A percentile compares a stretch with the other conserved stretches of the same genome.
phyloP scores from a whole-genome alignment of 2,113 vertebrate species.

The Tichodroma muraria region DNA sequence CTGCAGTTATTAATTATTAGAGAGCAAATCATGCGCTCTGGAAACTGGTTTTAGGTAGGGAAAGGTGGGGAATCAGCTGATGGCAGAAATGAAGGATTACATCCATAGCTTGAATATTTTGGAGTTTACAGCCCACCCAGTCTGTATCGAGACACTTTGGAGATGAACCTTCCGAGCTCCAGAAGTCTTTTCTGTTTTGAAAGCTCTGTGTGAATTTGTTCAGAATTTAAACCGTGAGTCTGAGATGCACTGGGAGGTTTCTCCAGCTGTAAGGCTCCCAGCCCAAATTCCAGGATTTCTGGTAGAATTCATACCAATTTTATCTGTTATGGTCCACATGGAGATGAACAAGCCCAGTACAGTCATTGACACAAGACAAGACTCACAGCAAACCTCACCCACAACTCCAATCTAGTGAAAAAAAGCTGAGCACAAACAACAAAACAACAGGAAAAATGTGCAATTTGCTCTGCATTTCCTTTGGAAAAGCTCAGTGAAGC shows the following conservation, averaged over 20 bases:
- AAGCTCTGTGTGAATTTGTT: background rate
- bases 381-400: background rate
- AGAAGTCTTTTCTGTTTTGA: background rate
- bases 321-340: background rate
- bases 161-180: background rate
- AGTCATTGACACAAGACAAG: background rate
- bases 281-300: background rate
- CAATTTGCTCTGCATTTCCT: background rate
- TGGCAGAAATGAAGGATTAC: background rate
- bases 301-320: background rate
- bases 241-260: background rate
- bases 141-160: background rate
- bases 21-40: background rate
- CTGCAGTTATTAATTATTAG: background rate
- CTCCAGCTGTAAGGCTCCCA: background rate
- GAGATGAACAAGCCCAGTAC: background rate
- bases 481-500: background rate
- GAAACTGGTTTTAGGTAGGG: background rate
- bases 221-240: background rate
- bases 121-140: background rate
- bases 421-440: background rate
- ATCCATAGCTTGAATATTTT: background rate
- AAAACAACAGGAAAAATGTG: background rate
- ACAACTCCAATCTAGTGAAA: rapidly evolving
- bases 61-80: background rate